phyloP scores from a whole-genome alignment of 2,113 vertebrate species.

The Philantomba maxwellii region DNA sequence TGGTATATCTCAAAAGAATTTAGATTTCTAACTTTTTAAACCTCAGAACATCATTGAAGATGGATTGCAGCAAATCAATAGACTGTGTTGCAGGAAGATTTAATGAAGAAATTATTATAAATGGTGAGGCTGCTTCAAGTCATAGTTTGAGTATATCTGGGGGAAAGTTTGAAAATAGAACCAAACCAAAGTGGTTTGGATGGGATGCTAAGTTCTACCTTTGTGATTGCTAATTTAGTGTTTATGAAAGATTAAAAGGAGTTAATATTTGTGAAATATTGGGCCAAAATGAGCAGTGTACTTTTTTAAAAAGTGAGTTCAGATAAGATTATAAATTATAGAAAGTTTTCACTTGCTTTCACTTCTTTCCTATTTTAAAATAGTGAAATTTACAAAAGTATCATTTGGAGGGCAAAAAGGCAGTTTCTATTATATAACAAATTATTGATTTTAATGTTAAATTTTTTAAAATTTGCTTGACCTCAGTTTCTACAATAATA shows the following conservation, averaged over 20 bases:
- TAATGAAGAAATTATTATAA: neutral
- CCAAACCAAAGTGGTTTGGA: neutral
- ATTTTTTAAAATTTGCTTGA: slow-evolving; percentile 8
- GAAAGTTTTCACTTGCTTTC: neutral
- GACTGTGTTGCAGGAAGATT: neutral
- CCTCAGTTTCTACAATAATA: neutral
- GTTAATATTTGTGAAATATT: slow-evolving; percentile 9
- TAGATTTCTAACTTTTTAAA: neutral
- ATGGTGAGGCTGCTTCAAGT: neutral
- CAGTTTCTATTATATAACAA: neutral
- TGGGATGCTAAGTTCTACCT: neutral
- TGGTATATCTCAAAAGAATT: slow-evolving; percentile 27
- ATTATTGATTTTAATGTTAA: slow-evolving; percentile 9
- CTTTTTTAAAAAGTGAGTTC: neutral
- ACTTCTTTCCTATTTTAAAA: slow-evolving; percentile 25
- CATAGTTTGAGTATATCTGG: neutral
- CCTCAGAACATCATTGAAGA: slow-evolving; percentile 4
- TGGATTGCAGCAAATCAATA: neutral
- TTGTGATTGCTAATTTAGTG: neutral
- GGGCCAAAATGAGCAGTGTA: neutral
- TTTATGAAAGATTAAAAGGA: slow-evolving; percentile 28
- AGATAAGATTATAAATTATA: neutral
- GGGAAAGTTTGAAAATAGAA: neutral
- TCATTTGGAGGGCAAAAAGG: neutral
- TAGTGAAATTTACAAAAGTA: neutral